Evolutionary conservation across 2,888 invertebrate species (phyloP).

Genomic region (Chrysotoxum bicinctum): DNA sequence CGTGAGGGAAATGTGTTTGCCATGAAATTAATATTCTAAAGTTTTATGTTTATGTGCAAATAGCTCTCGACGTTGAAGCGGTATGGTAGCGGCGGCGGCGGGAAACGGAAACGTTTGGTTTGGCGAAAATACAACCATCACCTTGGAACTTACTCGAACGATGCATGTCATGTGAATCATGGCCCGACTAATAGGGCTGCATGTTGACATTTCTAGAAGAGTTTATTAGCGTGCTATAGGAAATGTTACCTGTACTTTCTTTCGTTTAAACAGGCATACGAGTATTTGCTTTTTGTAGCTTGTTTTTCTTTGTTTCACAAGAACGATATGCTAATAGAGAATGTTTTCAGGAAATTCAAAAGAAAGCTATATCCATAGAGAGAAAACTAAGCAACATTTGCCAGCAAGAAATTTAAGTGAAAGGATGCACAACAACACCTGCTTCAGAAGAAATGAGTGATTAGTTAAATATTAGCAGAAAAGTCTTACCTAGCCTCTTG

Average conservation of each 20-base stretch:
- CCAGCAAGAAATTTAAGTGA: conserved; percentile 14
- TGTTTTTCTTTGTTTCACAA: conserved; percentile 22
- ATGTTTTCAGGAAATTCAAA: conserved; percentile 24
- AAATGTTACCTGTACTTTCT: conserved; percentile 28
- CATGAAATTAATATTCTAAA: conserved; percentile 50
- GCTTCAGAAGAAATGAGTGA: neutral
- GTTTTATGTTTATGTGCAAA: conserved; percentile 40
- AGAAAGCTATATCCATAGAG: conserved; percentile 17
- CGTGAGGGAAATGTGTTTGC: conserved; percentile 29
- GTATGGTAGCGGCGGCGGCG: neutral
- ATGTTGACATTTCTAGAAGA: conserved; percentile 54
- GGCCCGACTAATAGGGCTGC: conserved; percentile 58
- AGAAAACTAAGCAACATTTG: neutral
- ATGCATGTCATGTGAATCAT: conserved; percentile 60
- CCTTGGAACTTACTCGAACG: neutral
- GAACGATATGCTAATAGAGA: conserved; percentile 48
- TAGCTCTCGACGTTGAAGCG: conserved; percentile 12
- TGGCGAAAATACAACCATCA: conserved; percentile 40
- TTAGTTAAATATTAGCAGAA: neutral
- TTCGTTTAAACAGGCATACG: neutral
- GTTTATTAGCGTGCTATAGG: conserved; percentile 34
- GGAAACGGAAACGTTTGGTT: conserved; percentile 26
- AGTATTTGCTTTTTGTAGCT: conserved; percentile 11
- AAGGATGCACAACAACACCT: conserved; percentile 10
- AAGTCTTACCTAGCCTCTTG: neutral